These are phyloP conservation scores for Strigamia crassipes DNA, from an alignment of 2,888 invertebrate genomes.

Conservation along the genomic window DNA sequence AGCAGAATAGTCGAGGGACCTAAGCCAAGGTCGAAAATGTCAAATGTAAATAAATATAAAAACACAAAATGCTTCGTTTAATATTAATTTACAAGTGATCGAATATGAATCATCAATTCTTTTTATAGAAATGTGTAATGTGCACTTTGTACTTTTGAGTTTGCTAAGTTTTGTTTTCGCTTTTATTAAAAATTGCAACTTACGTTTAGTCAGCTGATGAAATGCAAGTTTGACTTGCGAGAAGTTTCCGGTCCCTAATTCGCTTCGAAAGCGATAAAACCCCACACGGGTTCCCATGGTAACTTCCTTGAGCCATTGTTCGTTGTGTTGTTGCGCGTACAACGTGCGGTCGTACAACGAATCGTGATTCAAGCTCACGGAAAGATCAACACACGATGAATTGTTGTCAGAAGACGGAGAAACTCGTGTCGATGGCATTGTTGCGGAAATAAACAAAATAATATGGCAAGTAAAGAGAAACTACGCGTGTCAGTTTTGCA, in stretches of 20 bases:
- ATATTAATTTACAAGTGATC: background rate
- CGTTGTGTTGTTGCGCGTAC: slow-evolving; percentile 54
- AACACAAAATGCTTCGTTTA: background rate
- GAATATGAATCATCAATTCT: background rate
- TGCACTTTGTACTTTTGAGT: background rate
- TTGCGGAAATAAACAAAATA: background rate
- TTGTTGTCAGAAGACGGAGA: background rate
- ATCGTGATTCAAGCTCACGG: background rate
- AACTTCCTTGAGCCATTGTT: slow-evolving; percentile 64
- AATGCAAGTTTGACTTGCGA: slow-evolving; percentile 76
- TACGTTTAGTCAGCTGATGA: slow-evolving; percentile 75
- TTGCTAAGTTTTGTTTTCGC: no score
- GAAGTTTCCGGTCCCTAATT: slow-evolving; percentile 77
- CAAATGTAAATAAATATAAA: background rate
- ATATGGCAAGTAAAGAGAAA: background rate
- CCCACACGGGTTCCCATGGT: slow-evolving; percentile 75
- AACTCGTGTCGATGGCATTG: background rate
- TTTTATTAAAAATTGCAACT: no score
- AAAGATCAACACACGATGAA: background rate
- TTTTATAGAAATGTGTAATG: background rate
- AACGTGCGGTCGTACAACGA: slow-evolving; percentile 53
- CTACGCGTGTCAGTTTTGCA: background rate
- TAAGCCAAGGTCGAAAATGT: background rate
- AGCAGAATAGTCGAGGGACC: background rate
- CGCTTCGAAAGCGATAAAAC: slow-evolving; percentile 74